Evolutionary conservation across 1,140 invertebrate genomes (phyloP), one percentile per base, ranked within the genome.

Genomic region (Drosophila nebulosa): DNA sequence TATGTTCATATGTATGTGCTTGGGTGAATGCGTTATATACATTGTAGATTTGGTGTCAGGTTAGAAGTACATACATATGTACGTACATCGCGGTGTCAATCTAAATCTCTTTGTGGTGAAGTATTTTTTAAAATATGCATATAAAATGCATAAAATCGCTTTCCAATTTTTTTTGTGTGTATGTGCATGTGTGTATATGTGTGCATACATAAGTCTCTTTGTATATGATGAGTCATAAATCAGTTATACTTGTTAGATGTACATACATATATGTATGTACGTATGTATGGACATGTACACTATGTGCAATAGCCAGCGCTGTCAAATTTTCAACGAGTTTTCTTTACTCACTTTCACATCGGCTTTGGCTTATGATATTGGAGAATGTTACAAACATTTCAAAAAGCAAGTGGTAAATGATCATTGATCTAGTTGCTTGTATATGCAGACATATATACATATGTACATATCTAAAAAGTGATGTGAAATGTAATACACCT

Each of bases 131-230:
- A 36, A 18, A 24, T 24, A 24, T 21, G 16, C 16, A 21, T 21
- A 5, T 7, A 18, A 18, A 46, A 7, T 46, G 39, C 39, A 46
- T 46, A 46, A 46, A 12, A 32, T 46, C 39, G 16, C 39, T 46
- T 46, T 46, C 39, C 39, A 46, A 39, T 60, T 36, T n/a, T n/a
- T n/a, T n/a, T n/a, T 21, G 35, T 51, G n/a, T 63, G 35, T 63
- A 56, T 50, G 51, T 59, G 39, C 30, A 53, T 39, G 12, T 14
- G 18, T 39, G 56, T 36, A n/a, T 24, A 4, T 59, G 18, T 14
- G 21, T 22, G 42, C 21, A 59, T 26, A 24, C 14, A 21, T 14
- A n/a, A 21, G 55, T 21, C 16, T 56, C 9, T 59, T 35, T 59
- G 32, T 59, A 36, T 39, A 59, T 42, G 53, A 46, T 46, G 39